phyloP scores from a whole-genome alignment of 2,888 invertebrate genomes.

The Colostygia pectinataria region DNA sequence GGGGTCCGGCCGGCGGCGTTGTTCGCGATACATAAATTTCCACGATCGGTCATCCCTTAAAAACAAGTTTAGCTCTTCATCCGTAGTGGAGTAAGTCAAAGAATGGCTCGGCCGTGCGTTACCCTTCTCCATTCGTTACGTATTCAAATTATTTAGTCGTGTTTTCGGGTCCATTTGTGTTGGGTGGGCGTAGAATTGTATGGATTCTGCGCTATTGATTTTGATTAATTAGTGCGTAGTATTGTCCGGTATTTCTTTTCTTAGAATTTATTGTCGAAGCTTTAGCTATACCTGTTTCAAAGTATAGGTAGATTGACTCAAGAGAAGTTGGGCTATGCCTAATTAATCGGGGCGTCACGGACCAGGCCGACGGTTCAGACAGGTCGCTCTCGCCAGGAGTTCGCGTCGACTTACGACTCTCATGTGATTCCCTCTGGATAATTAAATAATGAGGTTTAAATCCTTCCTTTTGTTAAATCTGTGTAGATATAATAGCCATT shows the following conservation, averaged over 20 bases:
- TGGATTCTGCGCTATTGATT: constrained; percentile 50
- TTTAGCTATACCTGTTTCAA: not conserved
- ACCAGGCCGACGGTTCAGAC: constrained; percentile 60
- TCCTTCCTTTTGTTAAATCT: constrained; percentile 47
- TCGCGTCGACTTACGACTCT: constrained; percentile 56
- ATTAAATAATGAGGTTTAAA: constrained; percentile 72
- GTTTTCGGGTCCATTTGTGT: constrained; percentile 76
- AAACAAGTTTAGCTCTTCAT: constrained; percentile 83
- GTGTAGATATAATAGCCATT: constrained; percentile 11
- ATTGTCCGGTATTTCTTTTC: constrained; percentile 29
- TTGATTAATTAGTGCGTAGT: constrained; percentile 60
- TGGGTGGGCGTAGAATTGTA: constrained; percentile 58
- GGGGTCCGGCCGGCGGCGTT: constrained; percentile 73
- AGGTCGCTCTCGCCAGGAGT: constrained; percentile 52
- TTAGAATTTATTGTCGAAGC: constrained; percentile 8
- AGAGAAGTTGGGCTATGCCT: constrained; percentile 49
- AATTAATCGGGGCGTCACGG: constrained; percentile 62
- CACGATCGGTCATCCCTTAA: constrained; percentile 83
- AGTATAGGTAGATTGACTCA: constrained; percentile 12
- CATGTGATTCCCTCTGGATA: constrained; percentile 63
- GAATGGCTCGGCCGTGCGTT: constrained; percentile 74
- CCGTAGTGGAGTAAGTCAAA: constrained; percentile 75
- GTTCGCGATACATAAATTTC: constrained; percentile 81
- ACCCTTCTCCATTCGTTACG: constrained; percentile 79
- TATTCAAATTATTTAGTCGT: constrained; percentile 76